Conservation (phyloP, 1,140 invertebrate genomes). For the Drosophila punjabiensis region DNA sequence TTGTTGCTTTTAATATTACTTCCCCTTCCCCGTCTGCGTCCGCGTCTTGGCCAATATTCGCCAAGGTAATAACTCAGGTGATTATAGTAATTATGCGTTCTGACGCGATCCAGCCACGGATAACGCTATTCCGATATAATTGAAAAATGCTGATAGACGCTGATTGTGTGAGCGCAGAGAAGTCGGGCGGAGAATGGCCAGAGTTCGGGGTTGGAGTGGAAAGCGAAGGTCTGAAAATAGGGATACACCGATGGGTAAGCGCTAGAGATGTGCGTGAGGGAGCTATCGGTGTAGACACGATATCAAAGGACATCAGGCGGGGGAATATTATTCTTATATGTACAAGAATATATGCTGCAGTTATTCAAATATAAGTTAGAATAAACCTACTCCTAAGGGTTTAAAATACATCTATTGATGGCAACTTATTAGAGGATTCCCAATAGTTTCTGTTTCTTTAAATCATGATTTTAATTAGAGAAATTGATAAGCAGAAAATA, state of each 20-base stretch:
- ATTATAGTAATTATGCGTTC: conserved; percentile 86
- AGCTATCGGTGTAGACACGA: background rate
- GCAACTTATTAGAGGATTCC: too few relatives aligned
- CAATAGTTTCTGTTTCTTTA: too few relatives aligned
- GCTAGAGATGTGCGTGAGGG: conserved; percentile 2
- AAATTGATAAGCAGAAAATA: too few relatives aligned
- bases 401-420: too few relatives aligned
- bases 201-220: conserved; percentile 14
- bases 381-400: too few relatives aligned
- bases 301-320: background rate
- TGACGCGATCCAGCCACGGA: conserved; percentile 85
- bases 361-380: too few relatives aligned
- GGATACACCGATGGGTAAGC: background rate
- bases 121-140: conserved; percentile 86
- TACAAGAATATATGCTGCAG: too few relatives aligned
- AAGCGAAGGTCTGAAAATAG: conserved; percentile 20
- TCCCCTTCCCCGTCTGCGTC: conserved; percentile 45
- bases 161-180: conserved; percentile 73
- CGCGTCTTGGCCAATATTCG: conserved; percentile 79
- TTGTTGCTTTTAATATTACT: conserved; percentile 78
- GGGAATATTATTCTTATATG: background rate
- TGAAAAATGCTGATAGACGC: conserved; percentile 85
- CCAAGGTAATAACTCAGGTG: conserved; percentile 85
- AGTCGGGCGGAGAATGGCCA: conserved; percentile 20
- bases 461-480: too few relatives aligned